Base-by-base conservation (phyloP, 1,140 invertebrate genomes). In the Aphaenogaster rudis region DNA sequence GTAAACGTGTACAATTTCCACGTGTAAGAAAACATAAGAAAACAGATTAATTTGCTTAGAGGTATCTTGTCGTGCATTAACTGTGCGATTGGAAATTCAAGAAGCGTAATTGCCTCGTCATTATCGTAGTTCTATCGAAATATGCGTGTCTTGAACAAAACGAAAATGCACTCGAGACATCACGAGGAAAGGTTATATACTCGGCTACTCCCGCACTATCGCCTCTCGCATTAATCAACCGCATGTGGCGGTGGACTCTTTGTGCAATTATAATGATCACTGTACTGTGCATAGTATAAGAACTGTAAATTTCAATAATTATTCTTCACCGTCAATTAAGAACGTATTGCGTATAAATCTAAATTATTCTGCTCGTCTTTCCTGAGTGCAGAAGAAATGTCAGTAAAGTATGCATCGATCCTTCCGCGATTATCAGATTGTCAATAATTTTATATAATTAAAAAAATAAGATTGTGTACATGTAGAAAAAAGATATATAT, bases 161-260 rank as follows among this genome's bases (percentile, higher is more conserved):
- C 66, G 52, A 69, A 21, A 57, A 59, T 15, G 36, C 50, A 36
- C 28, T 57, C 64, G 33, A 54, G 36, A 42, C 28, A 21, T 69
- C 2, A 33, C 28, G 63, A 80, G 36, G 39, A 82, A 59, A 72
- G 48, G 9, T 3, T 39, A 71, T 59, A 28, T 28, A 28, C 72
- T 28, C 17, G 42, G 28, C 28, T 28, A 28, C 28, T 28, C 15
- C 13, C 85, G 82, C 86, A 61, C 66, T 92, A 92, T 93, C 91
- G 80, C 54, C 66, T 74, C 39, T 63, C 66, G 64, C 91, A 93
- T 93, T 93, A 93, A 93, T 93, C 92, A 93, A 88, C 9, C 81
- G 82, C 54, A 63, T 48, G 84, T 79, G 86, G 39, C 80, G 67
- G 77, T 78, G 11, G 17, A 50, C 74, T 87, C 91, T 92, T 92